Base-by-base conservation (phyloP, 2,888 invertebrate genomes). In the Adineta ricciae region DNA sequence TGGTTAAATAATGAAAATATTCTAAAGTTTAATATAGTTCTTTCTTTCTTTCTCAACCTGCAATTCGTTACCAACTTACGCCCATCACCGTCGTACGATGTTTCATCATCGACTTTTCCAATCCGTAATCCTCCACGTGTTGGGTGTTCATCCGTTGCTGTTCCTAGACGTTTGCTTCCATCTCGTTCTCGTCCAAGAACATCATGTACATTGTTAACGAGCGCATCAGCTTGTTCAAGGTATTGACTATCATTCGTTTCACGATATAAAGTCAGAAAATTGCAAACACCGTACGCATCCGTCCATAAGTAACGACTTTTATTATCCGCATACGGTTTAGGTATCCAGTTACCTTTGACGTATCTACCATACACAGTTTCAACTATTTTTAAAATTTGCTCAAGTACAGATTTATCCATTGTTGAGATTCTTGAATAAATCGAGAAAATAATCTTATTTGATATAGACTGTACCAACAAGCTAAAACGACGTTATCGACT, bases 1-100 rank as follows among this genome's bases (percentile, higher is more conserved):
- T 87, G 36, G 87, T 87, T 38, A 87, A 86, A 86, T 87, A 87
- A 85, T 87, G 87, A 83, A 86, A 87, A 85, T 87, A 87, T 85
- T 87, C 64, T 64, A 64, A 64, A 64, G 32, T 3, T 64, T 24
- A n/a, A 86, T n/a, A 85, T 84, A 64, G 83, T 86, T 32, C 84
- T 24, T 27, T 19, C 9, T 84, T 83, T n/a, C n/a, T n/a, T n/a
- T n/a, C n/a, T n/a, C n/a, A 85, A 46, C 49, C 54, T 9, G 49
- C 4, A 27, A 19, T 83, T 9, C 16, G 19, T 27, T 83, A 16
- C 11, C 24, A 36, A 83, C 46, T 50, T 46, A 46, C 46, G 56
- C n/a, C 56, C 52, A 83, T 54, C 52, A 27, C 83, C 83, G 50
- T 56, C 52, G n/a, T 54, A 21, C 21, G 52, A 36, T 2, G 38